Percentiles rank a stretch among this genome's conserved stretches.
These are phyloP conservation scores for Pseudonaja textilis DNA, from an alignment of 2,113 vertebrate species.

Conservation along the genomic window DNA sequence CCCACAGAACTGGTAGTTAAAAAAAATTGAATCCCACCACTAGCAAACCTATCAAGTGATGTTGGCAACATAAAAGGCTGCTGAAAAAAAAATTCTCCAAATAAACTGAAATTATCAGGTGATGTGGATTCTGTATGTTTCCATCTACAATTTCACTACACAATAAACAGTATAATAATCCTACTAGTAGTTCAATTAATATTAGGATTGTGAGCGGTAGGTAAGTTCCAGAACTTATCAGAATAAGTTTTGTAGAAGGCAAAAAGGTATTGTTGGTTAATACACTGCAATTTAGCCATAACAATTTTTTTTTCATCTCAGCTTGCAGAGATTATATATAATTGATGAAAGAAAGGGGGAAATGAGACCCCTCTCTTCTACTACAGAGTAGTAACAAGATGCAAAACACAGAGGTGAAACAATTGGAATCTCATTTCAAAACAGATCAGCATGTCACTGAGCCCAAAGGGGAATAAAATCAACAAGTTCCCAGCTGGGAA, in stretches of 20 bases:
- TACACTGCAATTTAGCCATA: constrained; percentile 9
- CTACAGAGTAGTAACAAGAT: constrained; percentile 47
- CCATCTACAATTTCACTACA: not conserved
- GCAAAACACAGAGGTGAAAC: constrained; percentile 59
- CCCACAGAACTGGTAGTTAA: too few species aligned
- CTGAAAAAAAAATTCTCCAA: not conserved
- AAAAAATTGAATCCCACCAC: too few species aligned
- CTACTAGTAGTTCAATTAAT: not conserved
- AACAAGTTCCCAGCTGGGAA: constrained; percentile 69
- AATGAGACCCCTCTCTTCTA: not conserved
- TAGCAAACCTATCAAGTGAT: not conserved
- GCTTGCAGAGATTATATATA: not conserved
- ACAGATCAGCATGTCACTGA: constrained; percentile 59
- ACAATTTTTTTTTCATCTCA: not conserved
- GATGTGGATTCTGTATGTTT: not conserved
- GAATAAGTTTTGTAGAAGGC: not conserved
- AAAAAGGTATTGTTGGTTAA: not conserved
- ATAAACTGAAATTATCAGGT: not conserved
- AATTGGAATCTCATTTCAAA: constrained; percentile 61
- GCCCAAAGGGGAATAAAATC: constrained; percentile 60
- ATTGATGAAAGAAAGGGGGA: constrained; percentile 13
- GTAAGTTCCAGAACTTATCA: not conserved
- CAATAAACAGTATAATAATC: not conserved
- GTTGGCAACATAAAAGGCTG: not conserved
- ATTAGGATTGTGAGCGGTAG: not conserved